Conservation (phyloP, 2,113 vertebrate species). For the Opisthocomus hoazin region DNA sequence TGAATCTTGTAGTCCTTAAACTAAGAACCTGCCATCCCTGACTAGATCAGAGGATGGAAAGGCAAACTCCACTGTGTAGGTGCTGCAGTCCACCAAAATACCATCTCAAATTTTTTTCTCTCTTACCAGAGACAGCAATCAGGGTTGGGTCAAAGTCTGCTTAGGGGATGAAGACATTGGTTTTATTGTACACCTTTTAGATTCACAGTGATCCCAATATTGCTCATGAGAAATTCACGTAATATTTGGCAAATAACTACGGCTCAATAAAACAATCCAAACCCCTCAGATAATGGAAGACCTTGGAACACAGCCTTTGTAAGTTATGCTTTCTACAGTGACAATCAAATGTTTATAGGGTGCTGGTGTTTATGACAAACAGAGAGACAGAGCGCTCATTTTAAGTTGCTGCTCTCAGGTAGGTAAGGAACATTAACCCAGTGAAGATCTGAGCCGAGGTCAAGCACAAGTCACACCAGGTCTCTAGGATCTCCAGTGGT, state of each 20-base stretch:
- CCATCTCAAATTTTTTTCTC: neutral
- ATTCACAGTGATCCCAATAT: neutral
- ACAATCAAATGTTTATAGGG: neutral
- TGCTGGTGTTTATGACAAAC: neutral
- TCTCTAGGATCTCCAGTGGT: neutral
- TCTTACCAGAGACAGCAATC: neutral
- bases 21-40: neutral
- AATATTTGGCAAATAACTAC: neutral
- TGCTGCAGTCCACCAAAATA: neutral
- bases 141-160: neutral
- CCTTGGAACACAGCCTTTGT: neutral
- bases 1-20: neutral
- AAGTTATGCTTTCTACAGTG: neutral
- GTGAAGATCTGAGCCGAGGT: neutral
- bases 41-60: neutral
- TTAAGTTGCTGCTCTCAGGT: neutral
- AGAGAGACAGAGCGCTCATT: neutral
- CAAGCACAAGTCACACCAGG: neutral
- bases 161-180: neutral
- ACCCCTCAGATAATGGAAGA: neutral
- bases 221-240: neutral
- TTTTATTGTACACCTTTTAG: neutral
- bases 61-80: neutral
- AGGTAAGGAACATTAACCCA: neutral
- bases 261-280: neutral